Base-by-base conservation (phyloP, 2,888 invertebrate species). In the Mantis religiosa region DNA sequence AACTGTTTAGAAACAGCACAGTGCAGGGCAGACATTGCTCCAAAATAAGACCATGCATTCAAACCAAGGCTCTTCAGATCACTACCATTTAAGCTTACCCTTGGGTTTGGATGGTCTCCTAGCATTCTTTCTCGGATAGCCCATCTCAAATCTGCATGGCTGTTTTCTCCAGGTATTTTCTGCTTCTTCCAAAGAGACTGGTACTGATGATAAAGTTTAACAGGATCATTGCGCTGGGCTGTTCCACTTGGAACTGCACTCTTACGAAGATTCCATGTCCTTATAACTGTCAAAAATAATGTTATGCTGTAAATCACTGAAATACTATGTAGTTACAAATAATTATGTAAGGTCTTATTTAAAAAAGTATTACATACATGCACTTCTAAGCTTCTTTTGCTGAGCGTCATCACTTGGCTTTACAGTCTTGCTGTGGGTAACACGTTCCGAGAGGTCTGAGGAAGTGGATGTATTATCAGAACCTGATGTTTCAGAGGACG, bases 161-260 rank as follows among this genome's bases (percentile, higher is more conserved):
- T 93, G 91, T 95, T 95, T 92, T 96, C 96, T 14, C 97, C 97
- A 0, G 97, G 97, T 47, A 97, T 95, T 91, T 96, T 96, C 90
- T 96, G 95, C 91, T 95, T 95, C 30, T 95, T 95, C 97, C 97
- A 97, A 91, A 96, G 94, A 71, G 95, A 94, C 91, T 96, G 95
- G 92, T 97, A 97, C 91, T 96, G 95, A 91, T 97, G 97, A 92
- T 97, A 97, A 28, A 97, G 93, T 28, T 95, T 94, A 0, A 97
- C 97, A 28, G 97, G 97, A 92, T 97, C 97, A 92, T 94, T 94
- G 90, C 91, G 92, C 28, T 91, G 92, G 12, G 90, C 93, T 88
- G 93, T 93, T 82, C 87, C 54, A 71, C 54, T 71, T 20, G 30
- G 71, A 25, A 34, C 34, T 34, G 20, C 34, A 4, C 88, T 71